Conservation (phyloP, 2,113 vertebrate species). For the Eurystomus gularis region DNA sequence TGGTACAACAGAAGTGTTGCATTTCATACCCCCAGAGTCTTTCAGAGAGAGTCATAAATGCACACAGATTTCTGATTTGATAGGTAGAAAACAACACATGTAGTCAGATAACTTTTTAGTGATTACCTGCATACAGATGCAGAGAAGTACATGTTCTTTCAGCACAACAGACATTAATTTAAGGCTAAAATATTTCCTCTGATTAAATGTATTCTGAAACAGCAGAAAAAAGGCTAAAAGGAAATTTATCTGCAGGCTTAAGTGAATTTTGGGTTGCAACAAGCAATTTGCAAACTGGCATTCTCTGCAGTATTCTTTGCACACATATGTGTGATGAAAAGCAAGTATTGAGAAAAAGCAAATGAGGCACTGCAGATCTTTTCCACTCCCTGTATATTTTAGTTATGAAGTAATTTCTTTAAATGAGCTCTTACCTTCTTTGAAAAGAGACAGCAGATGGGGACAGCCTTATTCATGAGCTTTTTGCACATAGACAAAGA, state of each 20-base stretch:
- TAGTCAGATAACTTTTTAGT: background rate
- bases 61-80: background rate
- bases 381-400: background rate
- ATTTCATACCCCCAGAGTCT: slow-evolving; percentile 9
- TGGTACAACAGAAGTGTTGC: background rate
- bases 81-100: background rate
- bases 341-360: background rate
- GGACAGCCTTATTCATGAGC: background rate
- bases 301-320: background rate
- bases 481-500: background rate
- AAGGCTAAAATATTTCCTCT: background rate
- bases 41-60: slow-evolving; percentile 11
- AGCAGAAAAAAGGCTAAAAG: background rate
- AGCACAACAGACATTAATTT: background rate
- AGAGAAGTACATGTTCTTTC: background rate
- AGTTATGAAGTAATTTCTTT: background rate
- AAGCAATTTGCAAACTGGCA: background rate
- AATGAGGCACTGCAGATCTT: background rate
- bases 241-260: background rate
- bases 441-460: background rate
- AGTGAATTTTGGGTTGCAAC: background rate
- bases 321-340: background rate
- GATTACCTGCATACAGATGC: background rate
- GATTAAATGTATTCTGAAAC: background rate
- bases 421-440: background rate